phyloP scores from a whole-genome alignment of 2,888 invertebrate species.

The Lycocerus yunnanus region DNA sequence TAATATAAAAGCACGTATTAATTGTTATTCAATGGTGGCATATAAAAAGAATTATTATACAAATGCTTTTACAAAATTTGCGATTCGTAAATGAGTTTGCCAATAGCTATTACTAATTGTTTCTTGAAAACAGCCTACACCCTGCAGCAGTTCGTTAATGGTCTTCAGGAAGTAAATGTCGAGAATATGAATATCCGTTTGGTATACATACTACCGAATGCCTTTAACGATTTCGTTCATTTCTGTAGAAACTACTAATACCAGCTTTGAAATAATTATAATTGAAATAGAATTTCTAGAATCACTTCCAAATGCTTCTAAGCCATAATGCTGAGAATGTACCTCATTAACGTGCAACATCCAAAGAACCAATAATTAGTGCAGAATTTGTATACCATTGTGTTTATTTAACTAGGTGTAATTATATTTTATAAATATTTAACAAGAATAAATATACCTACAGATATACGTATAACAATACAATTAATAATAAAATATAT shows the following conservation, averaged over 20 bases:
- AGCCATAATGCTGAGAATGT: slow-evolving; percentile 31
- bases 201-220: slow-evolving; percentile 23
- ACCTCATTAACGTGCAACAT: slow-evolving; percentile 28
- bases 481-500: background rate
- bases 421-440: background rate
- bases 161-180: slow-evolving; percentile 27
- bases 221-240: slow-evolving; percentile 26
- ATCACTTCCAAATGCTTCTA: slow-evolving; percentile 25
- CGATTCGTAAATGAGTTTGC: slow-evolving; percentile 11
- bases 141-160: slow-evolving; percentile 28
- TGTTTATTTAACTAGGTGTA: background rate
- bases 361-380: slow-evolving; percentile 33
- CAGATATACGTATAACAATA: too few relatives aligned
- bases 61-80: slow-evolving; percentile 16
- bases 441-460: too few relatives aligned
- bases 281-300: slow-evolving; percentile 27
- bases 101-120: slow-evolving; percentile 26
- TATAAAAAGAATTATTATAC: slow-evolving; percentile 8
- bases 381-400: slow-evolving; percentile 6
- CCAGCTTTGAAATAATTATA: slow-evolving; percentile 19
- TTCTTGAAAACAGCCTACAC: slow-evolving; percentile 23
- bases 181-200: slow-evolving; percentile 29
- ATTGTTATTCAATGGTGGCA: background rate
- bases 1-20: too few relatives aligned
- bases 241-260: slow-evolving; percentile 26